phyloP scores from a whole-genome alignment of 2,113 vertebrate species.

The Reinhardtius hippoglossoides region DNA sequence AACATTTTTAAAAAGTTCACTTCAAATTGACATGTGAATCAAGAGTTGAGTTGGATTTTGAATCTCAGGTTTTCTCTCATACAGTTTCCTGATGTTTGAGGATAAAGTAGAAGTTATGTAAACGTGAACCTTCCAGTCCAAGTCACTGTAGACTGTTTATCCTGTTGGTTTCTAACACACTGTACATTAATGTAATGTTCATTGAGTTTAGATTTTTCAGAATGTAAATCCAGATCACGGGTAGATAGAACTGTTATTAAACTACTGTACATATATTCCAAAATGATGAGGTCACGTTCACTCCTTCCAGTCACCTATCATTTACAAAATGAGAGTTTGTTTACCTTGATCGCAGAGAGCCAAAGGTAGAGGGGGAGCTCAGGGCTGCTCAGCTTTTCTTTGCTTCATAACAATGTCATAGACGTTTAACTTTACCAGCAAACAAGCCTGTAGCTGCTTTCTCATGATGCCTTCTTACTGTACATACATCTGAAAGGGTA shows the following conservation, averaged over 20 bases:
- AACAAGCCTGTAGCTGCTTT: slow-evolving; percentile 56
- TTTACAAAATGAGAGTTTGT: slow-evolving; percentile 72
- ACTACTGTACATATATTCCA: slow-evolving; percentile 21
- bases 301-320: slow-evolving; percentile 67
- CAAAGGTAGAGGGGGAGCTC: slow-evolving; percentile 38
- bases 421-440: background rate
- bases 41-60: slow-evolving; percentile 15
- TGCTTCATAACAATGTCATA: background rate
- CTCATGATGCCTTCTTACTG: slow-evolving; percentile 66
- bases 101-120: background rate
- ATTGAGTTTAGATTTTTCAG: background rate
- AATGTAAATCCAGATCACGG: slow-evolving; percentile 1
- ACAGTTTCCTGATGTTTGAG: background rate
- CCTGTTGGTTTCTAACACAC: slow-evolving; percentile 18
- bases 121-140: background rate
- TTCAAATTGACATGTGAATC: slow-evolving; percentile 1
- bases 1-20: background rate
- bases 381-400: background rate
- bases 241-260: background rate
- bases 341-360: slow-evolving; percentile 54
- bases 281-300: slow-evolving; percentile 6
- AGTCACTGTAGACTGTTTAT: background rate
- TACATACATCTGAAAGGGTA: slow-evolving; percentile 41
- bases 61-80: slow-evolving; percentile 8
- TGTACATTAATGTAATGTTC: slow-evolving; percentile 14